Conservation (phyloP, 2,797 vertebrate genomes). For the Mareca strepera region DNA sequence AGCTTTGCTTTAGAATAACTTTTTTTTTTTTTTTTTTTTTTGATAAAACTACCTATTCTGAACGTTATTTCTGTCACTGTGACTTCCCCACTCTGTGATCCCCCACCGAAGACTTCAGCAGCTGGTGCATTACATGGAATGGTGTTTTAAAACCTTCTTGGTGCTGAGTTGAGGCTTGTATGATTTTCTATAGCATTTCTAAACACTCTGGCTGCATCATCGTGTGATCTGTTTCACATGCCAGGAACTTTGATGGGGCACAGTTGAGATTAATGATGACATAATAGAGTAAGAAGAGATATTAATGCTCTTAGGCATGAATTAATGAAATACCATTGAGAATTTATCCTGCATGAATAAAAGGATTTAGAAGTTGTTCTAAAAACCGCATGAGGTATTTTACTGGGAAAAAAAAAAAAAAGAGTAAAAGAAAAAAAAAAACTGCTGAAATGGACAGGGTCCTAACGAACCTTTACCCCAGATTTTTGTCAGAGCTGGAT, state of each 20-base stretch:
- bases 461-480: not conserved
- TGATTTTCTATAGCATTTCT: not conserved
- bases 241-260: constrained; percentile 44
- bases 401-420: not conserved
- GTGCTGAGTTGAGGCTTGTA: not conserved
- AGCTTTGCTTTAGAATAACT: not conserved
- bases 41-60: not conserved
- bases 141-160: constrained; percentile 14
- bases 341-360: constrained; percentile 61
- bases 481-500: not conserved
- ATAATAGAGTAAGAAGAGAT: constrained; percentile 47
- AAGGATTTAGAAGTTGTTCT: constrained; percentile 46
- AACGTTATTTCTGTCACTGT: not conserved
- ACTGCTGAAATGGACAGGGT: not conserved
- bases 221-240: constrained; percentile 5
- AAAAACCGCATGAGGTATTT: constrained; percentile 4
- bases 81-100: not conserved
- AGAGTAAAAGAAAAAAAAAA: not conserved
- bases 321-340: constrained; percentile 63
- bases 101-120: not conserved
- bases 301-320: constrained; percentile 56
- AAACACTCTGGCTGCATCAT: constrained; percentile 1
- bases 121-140: not conserved
- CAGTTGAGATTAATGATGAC: constrained; percentile 48
- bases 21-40: not conserved